A percentile compares a stretch with the other conserved stretches of the same genome.
phyloP scores from a whole-genome alignment of 2,797 vertebrate genomes.

The Decapterus maruadsi region DNA sequence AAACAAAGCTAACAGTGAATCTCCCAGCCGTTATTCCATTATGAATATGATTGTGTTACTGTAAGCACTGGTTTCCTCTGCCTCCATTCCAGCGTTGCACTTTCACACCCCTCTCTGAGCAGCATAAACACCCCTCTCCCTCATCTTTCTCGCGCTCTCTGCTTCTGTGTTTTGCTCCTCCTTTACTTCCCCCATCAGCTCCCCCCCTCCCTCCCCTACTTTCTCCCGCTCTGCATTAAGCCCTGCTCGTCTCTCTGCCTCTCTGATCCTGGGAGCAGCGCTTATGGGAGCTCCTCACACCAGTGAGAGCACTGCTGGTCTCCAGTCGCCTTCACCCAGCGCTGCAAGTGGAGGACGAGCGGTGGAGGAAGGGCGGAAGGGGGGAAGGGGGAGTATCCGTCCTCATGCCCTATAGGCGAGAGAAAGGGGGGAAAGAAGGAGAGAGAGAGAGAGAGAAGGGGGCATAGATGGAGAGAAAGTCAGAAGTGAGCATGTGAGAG shows the following conservation, averaged over 20 bases:
- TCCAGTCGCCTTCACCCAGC: constrained; percentile 57
- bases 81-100: constrained; percentile 50
- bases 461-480: constrained; percentile 39
- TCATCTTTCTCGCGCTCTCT: constrained; percentile 64
- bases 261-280: constrained; percentile 72
- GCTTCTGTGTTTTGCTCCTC: constrained; percentile 83
- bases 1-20: background rate
- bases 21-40: background rate
- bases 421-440: constrained; percentile 24
- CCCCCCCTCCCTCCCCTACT: constrained; percentile 29
- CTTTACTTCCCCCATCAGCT: constrained; percentile 36
- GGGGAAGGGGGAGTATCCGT: constrained; percentile 41
- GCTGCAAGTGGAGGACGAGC: constrained; percentile 39
- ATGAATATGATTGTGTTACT: background rate
- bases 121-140: constrained; percentile 41
- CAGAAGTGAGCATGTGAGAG: constrained; percentile 36
- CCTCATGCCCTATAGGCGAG: constrained; percentile 49
- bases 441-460: background rate
- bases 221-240: constrained; percentile 70
- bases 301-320: constrained; percentile 71
- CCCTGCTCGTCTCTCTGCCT: constrained; percentile 69
- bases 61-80: constrained; percentile 21
- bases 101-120: constrained; percentile 47
- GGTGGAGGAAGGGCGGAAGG: constrained; percentile 15
- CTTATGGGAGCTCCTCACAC: constrained; percentile 69